Base-by-base conservation (phyloP, 2,113 vertebrate genomes). In the Calonectris borealis region DNA sequence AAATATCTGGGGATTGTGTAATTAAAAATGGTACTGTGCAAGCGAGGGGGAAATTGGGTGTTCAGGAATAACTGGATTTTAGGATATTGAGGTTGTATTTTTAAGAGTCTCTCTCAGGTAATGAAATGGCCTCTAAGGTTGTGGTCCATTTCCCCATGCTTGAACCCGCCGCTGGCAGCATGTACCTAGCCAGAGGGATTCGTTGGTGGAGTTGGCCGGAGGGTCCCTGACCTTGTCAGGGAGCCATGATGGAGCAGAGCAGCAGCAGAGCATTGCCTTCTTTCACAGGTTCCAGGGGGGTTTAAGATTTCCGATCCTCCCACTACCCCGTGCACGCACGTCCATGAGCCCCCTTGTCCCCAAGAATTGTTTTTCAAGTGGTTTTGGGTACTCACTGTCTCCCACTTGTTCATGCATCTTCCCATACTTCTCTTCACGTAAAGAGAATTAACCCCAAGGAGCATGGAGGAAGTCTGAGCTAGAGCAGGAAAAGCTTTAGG, bases 291-390 rank as follows among this genome's bases (percentile, higher is more conserved):
- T 79, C 19, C 22, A 13, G 34, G 49, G 16, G 16, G 3, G 3
- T 16, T 69, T 69, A 32, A 32, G 22, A 8, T 83, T 54, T 70
- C 34, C 1, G 4, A 8, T 68, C 36, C 11, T 78, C 13, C 27
- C 17, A 9, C 27, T 38, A 4, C 55, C 31, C 36, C 13, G 5
- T 5, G 2, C 51, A 18, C 1, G 1, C 42, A 58, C 16, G 25
- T 25, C 32, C 15, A 4, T 20, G 18, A 52, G 34, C 25, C 25
- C 40, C 4, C 12, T 51, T 62, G 25, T 72, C 22, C 54, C 22
- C 18, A 25, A 11, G 18, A 52, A 29, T 5, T 31, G 22, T 34
- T 61, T 76, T 64, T 69, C 31, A 65, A 36, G 44, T 34, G 9
- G 2, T 42, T 86, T 51, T 57, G 48, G 11, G 27, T 57, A 46